Conservation (phyloP, 2,888 invertebrate species). For the Lycocerus yunnanus region DNA sequence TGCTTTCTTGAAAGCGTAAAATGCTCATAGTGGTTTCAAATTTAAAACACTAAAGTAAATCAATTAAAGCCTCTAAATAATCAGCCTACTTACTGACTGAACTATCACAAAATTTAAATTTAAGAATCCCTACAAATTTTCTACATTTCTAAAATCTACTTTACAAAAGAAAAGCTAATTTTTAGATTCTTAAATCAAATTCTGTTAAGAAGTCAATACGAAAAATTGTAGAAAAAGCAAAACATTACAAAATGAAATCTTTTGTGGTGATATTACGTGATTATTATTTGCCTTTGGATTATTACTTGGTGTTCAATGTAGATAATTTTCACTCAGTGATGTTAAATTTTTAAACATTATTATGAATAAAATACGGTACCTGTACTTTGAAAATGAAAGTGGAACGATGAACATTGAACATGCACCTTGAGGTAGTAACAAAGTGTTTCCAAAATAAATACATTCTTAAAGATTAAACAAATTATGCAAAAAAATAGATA, state of each 20-base stretch:
- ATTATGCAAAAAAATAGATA: slow-evolving; percentile 11
- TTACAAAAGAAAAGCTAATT: background rate
- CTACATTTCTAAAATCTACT: background rate
- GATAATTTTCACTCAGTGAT: background rate
- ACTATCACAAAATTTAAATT: background rate
- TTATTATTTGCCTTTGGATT: background rate
- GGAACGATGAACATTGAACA: background rate
- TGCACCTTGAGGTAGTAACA: background rate
- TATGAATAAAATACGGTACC: background rate
- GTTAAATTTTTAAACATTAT: background rate
- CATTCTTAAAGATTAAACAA: slow-evolving; percentile 1
- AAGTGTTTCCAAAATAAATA: background rate
- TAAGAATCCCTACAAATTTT: background rate
- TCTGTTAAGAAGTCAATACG: background rate
- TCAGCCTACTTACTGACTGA: background rate
- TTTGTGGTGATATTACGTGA: background rate
- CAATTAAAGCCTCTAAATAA: background rate
- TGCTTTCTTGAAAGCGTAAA: no score
- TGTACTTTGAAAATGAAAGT: background rate
- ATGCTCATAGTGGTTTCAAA: background rate
- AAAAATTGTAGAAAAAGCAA: background rate
- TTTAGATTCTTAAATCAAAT: background rate
- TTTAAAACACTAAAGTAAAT: background rate
- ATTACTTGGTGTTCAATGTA: background rate
- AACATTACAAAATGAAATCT: background rate